Evolutionary conservation across 2,113 vertebrate genomes (phyloP).

Genomic region (Pampusana beccarii): DNA sequence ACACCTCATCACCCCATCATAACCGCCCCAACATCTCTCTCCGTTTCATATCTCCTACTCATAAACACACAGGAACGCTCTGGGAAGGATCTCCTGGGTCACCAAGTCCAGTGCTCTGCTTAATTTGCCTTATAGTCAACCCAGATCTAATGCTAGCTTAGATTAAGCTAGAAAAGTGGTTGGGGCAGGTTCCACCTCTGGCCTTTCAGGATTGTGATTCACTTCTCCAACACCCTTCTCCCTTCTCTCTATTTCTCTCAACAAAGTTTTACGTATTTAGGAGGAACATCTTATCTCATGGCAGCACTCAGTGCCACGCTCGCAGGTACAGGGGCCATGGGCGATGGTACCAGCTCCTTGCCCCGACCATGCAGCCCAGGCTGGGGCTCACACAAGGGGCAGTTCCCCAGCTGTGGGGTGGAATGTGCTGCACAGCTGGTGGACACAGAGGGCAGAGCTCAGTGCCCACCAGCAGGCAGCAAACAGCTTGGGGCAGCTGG

Average conservation of each 20-base stretch:
- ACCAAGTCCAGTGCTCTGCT: background rate
- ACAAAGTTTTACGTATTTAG: background rate
- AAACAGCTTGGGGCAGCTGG: background rate
- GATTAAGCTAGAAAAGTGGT: background rate
- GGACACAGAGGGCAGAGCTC: rapidly evolving
- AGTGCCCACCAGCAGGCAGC: background rate
- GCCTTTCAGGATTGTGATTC: background rate
- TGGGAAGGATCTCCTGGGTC: background rate
- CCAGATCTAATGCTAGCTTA: conserved; percentile 7
- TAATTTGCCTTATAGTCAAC: background rate
- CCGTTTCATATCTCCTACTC: background rate
- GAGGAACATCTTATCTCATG: background rate
- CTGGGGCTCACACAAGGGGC: background rate
- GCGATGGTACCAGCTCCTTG: rapidly evolving
- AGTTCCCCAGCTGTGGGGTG: background rate
- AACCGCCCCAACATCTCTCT: background rate
- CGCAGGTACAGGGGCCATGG: rapidly evolving
- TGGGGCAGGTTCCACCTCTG: conserved; percentile 5
- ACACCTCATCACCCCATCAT: background rate
- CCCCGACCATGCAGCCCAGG: background rate
- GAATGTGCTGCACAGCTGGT: rapidly evolving
- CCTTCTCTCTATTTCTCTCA: background rate
- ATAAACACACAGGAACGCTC: background rate
- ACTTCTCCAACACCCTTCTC: background rate
- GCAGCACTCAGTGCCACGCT: rapidly evolving